phyloP scores from a whole-genome alignment of 2,113 vertebrate genomes.

The Phocoena sinus region DNA sequence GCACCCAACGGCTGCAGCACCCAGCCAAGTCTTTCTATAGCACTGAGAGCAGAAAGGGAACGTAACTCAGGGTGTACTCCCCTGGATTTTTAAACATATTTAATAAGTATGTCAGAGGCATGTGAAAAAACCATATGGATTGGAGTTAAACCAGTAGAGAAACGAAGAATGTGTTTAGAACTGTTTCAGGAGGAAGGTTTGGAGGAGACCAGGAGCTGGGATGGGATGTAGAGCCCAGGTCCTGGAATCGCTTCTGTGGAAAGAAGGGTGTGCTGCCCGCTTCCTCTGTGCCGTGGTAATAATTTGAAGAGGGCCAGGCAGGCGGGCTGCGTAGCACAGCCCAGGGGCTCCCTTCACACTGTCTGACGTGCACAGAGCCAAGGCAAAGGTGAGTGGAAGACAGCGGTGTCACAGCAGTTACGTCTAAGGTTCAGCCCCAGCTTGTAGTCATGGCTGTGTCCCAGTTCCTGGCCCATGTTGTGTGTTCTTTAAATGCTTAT shows the following conservation, averaged over 20 bases:
- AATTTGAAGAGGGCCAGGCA: not conserved
- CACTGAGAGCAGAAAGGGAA: not conserved
- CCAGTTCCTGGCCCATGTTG: not conserved
- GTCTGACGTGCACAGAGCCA: not conserved
- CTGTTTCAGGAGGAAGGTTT: not conserved
- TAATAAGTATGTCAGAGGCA: not conserved
- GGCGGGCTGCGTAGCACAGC: not conserved
- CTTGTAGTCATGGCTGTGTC: not conserved
- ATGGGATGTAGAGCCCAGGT: not conserved
- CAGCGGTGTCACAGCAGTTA: not conserved
- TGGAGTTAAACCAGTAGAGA: not conserved
- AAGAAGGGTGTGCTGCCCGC: not conserved
- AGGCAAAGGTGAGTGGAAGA: not conserved
- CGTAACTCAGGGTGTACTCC: too few relatives aligned
- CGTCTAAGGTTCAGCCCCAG: not conserved
- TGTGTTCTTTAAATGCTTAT: not conserved
- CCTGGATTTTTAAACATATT: not conserved
- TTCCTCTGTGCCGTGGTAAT: not conserved
- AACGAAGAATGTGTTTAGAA: not conserved
- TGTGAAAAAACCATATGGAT: not conserved
- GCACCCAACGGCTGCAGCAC: not conserved
- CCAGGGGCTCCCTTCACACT: not conserved
- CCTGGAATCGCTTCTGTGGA: not conserved
- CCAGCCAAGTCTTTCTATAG: not conserved
- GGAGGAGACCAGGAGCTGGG: not conserved